Base-by-base conservation (phyloP, 2,797 vertebrate genomes). In the Myotis pilosus region DNA sequence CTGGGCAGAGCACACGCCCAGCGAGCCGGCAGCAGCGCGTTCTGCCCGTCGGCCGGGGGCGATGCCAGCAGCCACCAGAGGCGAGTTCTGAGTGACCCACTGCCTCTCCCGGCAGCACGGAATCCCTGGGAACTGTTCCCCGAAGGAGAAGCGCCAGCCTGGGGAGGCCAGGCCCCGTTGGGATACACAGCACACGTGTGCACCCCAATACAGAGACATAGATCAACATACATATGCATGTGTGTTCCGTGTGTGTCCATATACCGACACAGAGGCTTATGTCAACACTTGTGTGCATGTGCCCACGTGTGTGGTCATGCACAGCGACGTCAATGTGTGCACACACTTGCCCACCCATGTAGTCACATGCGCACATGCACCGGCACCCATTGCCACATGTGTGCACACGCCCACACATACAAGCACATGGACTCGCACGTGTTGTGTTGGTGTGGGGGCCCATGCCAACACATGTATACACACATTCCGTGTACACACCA, bases 401-500 rank as follows among this genome's bases (percentile, higher is more conserved):
- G 3, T 57, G 16, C 4, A 3, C 16, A 15, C 10, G 5, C 1
- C 47, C 47, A 3, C 1, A 0, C 19, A 7, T 2, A 10, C 22
- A 68, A n/a, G 8, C 30, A 12, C 20, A 5, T 22, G 53, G 68
- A 30, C 17, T 12, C 1, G 1, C 3, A 0, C 47, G 8, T n/a
- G 25, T 8, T 33, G 2, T 4, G 23, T 4, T 4, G 8, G 17
- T 1, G 5, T 11, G 22, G 19, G 16, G 16, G 30, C 36, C 7
- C n/a, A 2, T 4, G 1, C 8, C 57, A 16, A 8, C 49, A 11
- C n/a, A 2, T 2, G 12, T 4, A 8, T 12, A 1, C 51, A 38
- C 1, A 1, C 8, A 1, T 9, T 5, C 49, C 3, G 0, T 20
- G 53, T 1, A 1, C 8, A 30, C 3, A 3, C 5, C 33, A 3